These are phyloP conservation scores for Caenorhabditis wallacei DNA, from an alignment of 2,888 invertebrate species.

Conservation along the genomic window DNA sequence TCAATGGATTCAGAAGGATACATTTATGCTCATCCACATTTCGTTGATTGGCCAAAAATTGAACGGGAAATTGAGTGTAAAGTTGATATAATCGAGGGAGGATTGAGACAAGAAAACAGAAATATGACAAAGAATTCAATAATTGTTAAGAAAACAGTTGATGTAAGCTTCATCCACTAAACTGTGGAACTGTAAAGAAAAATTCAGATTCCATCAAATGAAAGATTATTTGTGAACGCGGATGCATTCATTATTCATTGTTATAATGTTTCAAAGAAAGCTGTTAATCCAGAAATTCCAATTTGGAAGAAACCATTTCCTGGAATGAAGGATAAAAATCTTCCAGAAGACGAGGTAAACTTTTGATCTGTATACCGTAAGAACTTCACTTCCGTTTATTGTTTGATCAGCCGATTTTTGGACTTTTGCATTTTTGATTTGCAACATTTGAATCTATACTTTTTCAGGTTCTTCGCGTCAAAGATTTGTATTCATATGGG, in stretches of 20 bases:
- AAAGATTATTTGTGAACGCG: slow-evolving; percentile 67
- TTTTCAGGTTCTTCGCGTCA: slow-evolving; percentile 42
- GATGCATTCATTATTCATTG: slow-evolving; percentile 68
- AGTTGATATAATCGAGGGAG: slow-evolving; percentile 68
- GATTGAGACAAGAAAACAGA: slow-evolving; percentile 48
- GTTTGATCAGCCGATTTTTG: background rate
- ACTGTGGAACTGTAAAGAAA: too few species aligned
- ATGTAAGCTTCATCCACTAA: slow-evolving; percentile 4
- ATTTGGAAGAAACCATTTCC: slow-evolving; percentile 69
- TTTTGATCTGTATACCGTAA: too few species aligned
- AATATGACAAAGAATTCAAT: slow-evolving; percentile 47
- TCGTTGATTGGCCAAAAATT: slow-evolving; percentile 53
- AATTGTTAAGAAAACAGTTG: slow-evolving; percentile 41
- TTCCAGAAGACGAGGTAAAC: slow-evolving; percentile 54
- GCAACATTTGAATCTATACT: background rate
- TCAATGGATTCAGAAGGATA: slow-evolving; percentile 64
- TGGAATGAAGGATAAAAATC: slow-evolving; percentile 62
- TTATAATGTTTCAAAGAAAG: slow-evolving; percentile 43
- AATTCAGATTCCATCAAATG: slow-evolving; percentile 57
- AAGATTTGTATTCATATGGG: slow-evolving; percentile 46
- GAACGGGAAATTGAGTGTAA: slow-evolving; percentile 45
- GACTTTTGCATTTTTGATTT: background rate
- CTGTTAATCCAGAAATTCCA: slow-evolving; percentile 22
- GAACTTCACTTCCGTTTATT: background rate
- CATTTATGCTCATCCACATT: slow-evolving; percentile 60